Conservation (phyloP, 2,113 vertebrate genomes). For the Pseudopipra pipra region DNA sequence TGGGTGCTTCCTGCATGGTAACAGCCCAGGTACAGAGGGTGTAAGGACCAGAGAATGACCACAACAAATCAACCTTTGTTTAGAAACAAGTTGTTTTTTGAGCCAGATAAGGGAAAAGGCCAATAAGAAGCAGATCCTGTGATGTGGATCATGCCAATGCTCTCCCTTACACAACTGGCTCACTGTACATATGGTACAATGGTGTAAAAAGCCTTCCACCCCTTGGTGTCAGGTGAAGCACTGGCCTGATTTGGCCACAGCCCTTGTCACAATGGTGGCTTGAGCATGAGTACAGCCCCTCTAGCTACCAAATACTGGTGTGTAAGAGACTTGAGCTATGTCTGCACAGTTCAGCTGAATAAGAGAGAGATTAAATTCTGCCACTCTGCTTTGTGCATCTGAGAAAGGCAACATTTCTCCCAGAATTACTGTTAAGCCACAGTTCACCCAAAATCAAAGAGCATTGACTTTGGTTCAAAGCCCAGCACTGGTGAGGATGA, state of each 20-base stretch:
- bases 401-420: not conserved
- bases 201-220: not conserved
- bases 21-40: no score
- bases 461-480: not conserved
- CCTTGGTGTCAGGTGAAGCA: not conserved
- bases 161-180: not conserved
- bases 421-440: not conserved
- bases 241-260: not conserved
- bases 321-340: not conserved
- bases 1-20: not conserved
- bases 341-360: not conserved
- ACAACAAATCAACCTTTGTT: not conserved
- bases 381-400: not conserved
- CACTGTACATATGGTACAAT: not conserved
- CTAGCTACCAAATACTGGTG: not conserved
- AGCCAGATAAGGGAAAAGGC: not conserved
- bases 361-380: not conserved
- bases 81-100: not conserved
- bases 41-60: not conserved
- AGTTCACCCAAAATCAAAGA: not conserved
- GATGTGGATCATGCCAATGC: not conserved
- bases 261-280: not conserved
- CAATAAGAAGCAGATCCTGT: not conserved
- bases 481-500: not conserved
- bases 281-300: not conserved